These are phyloP conservation scores for Saccopteryx bilineata DNA, from an alignment of 2,113 vertebrate species.

Conservation along the genomic window DNA sequence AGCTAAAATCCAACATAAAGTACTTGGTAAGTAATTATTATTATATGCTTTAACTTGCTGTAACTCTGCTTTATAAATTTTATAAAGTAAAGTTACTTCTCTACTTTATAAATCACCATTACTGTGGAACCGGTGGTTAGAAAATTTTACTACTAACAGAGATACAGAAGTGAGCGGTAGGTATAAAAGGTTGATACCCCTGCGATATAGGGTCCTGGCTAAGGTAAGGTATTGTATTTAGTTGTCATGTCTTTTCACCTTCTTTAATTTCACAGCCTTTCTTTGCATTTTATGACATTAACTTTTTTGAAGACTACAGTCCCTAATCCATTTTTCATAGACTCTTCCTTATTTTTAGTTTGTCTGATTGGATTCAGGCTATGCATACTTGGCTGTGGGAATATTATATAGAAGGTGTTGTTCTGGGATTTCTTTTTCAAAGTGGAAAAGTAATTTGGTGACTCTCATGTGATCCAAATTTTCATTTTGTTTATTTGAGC, in stretches of 20 bases:
- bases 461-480: not conserved
- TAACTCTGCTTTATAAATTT: no score
- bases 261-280: not conserved
- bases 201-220: not conserved
- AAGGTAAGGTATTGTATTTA: not conserved
- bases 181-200: not conserved
- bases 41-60: no score
- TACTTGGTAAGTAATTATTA: no score
- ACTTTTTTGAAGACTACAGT: not conserved
- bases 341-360: conserved; percentile 5
- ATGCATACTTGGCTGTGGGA: not conserved
- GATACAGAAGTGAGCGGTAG: no score
- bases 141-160: no score
- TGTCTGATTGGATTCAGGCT: conserved; percentile 10
- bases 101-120: no score
- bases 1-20: no score
- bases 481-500: conserved; percentile 12
- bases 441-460: conserved; percentile 23
- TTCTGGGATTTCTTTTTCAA: not conserved
- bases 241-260: not conserved
- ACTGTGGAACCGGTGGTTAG: no score
- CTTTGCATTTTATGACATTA: not conserved
- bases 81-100: no score
- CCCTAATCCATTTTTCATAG: not conserved
- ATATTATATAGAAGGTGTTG: not conserved